A percentile compares a stretch with the other conserved stretches of the same genome.
These are phyloP conservation scores for Cladorhizidae sp. DNA, from an alignment of 37 sponge, comb jelly and placozoan genomes.

Conservation along the genomic window DNA sequence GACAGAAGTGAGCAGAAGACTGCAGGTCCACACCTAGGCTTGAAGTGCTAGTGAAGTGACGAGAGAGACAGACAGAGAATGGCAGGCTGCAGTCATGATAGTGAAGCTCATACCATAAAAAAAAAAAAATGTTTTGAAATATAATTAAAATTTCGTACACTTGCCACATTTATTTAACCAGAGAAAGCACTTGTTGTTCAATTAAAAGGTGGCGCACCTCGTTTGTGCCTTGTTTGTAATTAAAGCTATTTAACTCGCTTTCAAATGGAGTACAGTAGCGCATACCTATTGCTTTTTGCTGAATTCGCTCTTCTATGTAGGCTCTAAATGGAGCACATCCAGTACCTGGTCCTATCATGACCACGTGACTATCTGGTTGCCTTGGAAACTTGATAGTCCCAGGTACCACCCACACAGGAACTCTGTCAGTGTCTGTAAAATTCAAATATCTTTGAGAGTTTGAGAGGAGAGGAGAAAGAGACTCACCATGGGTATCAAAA, in stretches of 20 bases:
- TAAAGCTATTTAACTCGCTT: too few relatives aligned
- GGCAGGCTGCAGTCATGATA: too few relatives aligned
- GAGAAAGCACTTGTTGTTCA: too few relatives aligned
- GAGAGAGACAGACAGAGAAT: too few relatives aligned
- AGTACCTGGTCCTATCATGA: constrained; percentile 97
- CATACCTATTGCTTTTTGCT: constrained; percentile 27
- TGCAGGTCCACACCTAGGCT: too few relatives aligned
- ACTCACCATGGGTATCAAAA: background rate
- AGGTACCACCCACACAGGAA: constrained; percentile 80
- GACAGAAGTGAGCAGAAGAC: too few relatives aligned
- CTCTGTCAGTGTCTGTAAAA: constrained; percentile 16
- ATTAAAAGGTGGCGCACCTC: too few relatives aligned
- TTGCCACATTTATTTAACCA: background rate
- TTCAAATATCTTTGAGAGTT: too few relatives aligned
- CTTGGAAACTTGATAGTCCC: constrained; percentile 77
- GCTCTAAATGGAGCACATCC: constrained; percentile 98
- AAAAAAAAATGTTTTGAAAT: background rate
- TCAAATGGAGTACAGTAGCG: background rate
- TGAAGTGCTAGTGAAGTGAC: too few relatives aligned
- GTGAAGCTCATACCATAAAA: background rate
- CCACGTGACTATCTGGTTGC: constrained; percentile 45
- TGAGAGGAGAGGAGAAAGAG: background rate
- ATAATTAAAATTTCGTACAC: background rate
- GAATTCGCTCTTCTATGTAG: constrained; percentile 71
- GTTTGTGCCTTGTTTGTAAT: too few relatives aligned